phyloP scores from a whole-genome alignment of 2,797 vertebrate species.

The Neosilurus hyrtlii region DNA sequence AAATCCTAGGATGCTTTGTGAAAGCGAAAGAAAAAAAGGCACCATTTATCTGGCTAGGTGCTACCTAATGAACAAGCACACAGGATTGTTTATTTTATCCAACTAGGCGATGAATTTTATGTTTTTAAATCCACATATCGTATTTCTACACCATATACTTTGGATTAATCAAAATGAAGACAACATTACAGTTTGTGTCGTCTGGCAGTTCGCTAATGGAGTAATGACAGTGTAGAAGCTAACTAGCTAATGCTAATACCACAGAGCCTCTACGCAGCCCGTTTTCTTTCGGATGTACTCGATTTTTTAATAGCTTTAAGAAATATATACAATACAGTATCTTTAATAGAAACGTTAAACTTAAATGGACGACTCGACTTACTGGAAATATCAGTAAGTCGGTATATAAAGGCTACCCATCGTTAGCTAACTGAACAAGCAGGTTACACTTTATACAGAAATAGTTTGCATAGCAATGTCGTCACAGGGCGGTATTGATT shows the following conservation, averaged over 20 bases:
- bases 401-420: too few species aligned
- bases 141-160: neutral
- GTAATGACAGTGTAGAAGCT: neutral
- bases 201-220: neutral
- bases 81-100: neutral
- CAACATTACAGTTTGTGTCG: too few species aligned
- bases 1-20: slow-evolving; percentile 5
- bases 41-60: neutral
- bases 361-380: too few species aligned
- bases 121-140: neutral
- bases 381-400: neutral
- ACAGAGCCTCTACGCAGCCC: neutral
- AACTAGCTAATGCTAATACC: slow-evolving; percentile 10
- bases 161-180: neutral
- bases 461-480: neutral
- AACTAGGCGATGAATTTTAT: neutral
- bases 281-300: neutral
- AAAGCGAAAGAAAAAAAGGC: neutral
- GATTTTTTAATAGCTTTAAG: too few species aligned
- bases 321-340: neutral
- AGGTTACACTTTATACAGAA: neutral
- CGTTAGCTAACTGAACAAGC: neutral
- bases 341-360: neutral
- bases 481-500: neutral
- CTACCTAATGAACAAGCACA: neutral